Percentiles rank a stretch among this genome's conserved stretches.
phyloP scores from a whole-genome alignment of 2,888 invertebrate species.

The Yponomeuta malinellus region DNA sequence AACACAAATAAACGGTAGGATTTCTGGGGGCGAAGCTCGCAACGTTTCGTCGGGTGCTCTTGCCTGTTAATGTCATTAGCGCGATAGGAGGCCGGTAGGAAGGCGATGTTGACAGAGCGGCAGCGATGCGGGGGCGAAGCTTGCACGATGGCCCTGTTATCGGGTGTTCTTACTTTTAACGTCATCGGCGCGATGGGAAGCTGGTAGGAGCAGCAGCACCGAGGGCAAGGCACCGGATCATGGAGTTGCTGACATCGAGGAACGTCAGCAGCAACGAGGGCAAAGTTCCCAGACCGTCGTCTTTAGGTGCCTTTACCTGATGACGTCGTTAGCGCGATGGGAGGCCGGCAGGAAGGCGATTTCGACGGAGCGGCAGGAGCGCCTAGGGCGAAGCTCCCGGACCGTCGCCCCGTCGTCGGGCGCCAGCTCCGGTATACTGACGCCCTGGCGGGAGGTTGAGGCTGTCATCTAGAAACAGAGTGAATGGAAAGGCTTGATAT shows the following conservation, averaged over 20 bases:
- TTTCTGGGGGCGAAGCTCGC: no score
- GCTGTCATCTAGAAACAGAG: conserved; percentile 41
- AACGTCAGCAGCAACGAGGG: no score
- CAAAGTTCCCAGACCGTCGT: not conserved
- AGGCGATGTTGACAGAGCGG: conserved; percentile 49
- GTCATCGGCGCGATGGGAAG: no score
- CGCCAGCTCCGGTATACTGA: conserved; percentile 47
- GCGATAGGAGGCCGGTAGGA: conserved; percentile 55
- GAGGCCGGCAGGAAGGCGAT: conserved; percentile 60
- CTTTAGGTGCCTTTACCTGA: conserved; percentile 37
- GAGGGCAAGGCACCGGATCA: no score
- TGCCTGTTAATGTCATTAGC: conserved; percentile 58
- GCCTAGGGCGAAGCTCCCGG: conserved; percentile 51
- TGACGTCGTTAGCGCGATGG: conserved; percentile 57
- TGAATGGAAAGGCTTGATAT: no score
- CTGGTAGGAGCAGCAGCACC: no score
- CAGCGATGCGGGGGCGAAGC: conserved; percentile 25
- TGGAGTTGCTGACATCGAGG: no score
- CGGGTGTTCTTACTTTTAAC: no score
- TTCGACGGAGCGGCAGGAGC: conserved; percentile 57
- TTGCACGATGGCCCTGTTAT: no score
- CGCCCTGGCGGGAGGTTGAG: conserved; percentile 57
- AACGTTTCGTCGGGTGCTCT: not conserved
- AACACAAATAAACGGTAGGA: no score
- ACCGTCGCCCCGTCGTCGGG: conserved; percentile 49